Evolutionary conservation across 1,140 invertebrate species (phyloP), one percentile per base, ranked within the genome.

Genomic region (Magallana gigas): DNA sequence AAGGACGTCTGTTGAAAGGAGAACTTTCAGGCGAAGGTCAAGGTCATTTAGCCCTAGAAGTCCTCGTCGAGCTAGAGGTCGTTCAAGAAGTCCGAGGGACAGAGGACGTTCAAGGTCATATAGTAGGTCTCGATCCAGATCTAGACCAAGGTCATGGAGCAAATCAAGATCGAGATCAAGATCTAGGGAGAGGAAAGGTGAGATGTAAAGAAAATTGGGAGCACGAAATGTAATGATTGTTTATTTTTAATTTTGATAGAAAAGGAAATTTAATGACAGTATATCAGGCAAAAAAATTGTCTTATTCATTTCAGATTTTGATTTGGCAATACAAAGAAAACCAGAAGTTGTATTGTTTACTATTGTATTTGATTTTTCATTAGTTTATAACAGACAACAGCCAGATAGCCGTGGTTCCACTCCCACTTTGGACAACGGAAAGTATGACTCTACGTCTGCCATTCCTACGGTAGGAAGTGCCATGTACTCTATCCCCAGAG

Each of bases 351-450:
- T 48, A 48, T 48, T 48, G 36, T 59, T n/a, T 18, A 84, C n/a
- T 84, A 0, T 18, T 16, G 71, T 48, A 48, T 48, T 48, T 48
- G 36, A 4, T 1, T 83, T 83, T 12, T 36, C 83, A 76, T 68
- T 60, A 68, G 89, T 87, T 36, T 48, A 88, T n/a, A 87, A 57
- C 59, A 87, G 76, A 58, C 85, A 81, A n/a, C 86, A 88, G 56
- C 88, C 91, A 57, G 92, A 93, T 89, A 94, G 93, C 83, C 90
- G 93, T 57, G 92, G 92, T 1, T 93, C 92, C 0, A 94, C 93
- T 2, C 93, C 93, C 1, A 91, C 90, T 0, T 88, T 91, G 36
- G 93, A 93, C 88, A 92, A 92, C 88, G 92, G 91, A 0, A 88
- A 90, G 57, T 91, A 91, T 60, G 57, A 83, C 23, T 23, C 48